Percentiles rank a stretch among this genome's conserved stretches.
Conservation (phyloP, 1,140 invertebrate species). For the Linepithema humile region DNA sequence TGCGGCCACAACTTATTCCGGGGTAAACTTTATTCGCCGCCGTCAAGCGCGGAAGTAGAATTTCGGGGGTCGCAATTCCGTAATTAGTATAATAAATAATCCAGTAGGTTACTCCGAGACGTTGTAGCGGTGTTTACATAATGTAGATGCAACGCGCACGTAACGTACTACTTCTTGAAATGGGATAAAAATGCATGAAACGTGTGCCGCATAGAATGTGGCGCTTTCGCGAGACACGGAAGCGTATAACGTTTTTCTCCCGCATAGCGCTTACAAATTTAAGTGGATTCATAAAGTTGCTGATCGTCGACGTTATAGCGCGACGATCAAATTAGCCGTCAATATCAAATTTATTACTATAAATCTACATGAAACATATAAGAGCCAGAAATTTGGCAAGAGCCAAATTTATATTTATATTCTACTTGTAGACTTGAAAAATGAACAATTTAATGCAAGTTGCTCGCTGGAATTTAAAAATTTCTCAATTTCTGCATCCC, state of each 20-base stretch:
- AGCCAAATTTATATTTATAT: too few relatives aligned
- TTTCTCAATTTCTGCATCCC: background rate
- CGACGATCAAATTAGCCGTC: too few relatives aligned
- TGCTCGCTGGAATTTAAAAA: background rate
- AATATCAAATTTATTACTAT: too few relatives aligned
- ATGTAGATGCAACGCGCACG: constrained; percentile 36
- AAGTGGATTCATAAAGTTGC: constrained; percentile 43
- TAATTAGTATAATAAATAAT: constrained; percentile 65
- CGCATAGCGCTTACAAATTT: background rate
- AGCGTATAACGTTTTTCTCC: constrained; percentile 30
- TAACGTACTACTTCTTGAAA: constrained; percentile 35
- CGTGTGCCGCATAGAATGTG: constrained; percentile 38
- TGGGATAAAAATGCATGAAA: constrained; percentile 55
- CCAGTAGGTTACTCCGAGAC: background rate
- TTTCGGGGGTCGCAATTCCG: constrained; percentile 23
- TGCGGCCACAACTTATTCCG: constrained; percentile 51
- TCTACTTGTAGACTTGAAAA: too few relatives aligned
- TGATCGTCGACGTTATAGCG: background rate
- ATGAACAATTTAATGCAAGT: background rate
- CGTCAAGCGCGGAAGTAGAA: constrained; percentile 33
- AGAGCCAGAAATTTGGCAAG: too few relatives aligned
- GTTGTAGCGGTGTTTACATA: constrained; percentile 24
- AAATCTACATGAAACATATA: too few relatives aligned
- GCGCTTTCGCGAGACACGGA: constrained; percentile 14
- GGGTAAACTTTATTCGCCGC: constrained; percentile 49